Percentiles rank a stretch among this genome's conserved stretches.
These are phyloP conservation scores for Muraenolepis orangiensis DNA, from an alignment of 2,797 vertebrate species.

Conservation along the genomic window DNA sequence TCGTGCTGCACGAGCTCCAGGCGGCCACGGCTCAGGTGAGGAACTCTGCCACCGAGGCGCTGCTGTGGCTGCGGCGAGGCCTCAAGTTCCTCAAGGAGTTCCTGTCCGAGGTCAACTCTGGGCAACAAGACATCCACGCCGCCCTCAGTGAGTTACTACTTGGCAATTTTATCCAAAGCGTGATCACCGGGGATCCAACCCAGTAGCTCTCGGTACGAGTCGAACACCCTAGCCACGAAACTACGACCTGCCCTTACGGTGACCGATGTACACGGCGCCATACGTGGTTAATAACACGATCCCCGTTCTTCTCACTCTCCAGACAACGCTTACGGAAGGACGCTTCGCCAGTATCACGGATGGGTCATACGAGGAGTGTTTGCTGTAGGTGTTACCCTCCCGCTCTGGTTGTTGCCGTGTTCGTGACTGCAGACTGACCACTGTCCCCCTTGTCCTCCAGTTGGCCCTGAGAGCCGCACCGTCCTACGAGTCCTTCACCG, in stretches of 20 bases:
- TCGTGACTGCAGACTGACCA: not conserved
- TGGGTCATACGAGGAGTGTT: conserved; percentile 98
- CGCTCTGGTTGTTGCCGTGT: not conserved
- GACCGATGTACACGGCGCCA: not conserved
- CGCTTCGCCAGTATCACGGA: conserved; percentile 91
- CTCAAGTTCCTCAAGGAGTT: conserved; percentile 97
- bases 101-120: conserved; percentile 85
- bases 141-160: conserved; percentile 87
- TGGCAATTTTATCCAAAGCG: not conserved
- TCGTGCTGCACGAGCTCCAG: conserved; percentile 88
- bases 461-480: conserved; percentile 93
- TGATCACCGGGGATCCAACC: not conserved
- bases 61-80: conserved; percentile 94
- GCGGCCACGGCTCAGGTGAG: conserved; percentile 81
- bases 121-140: conserved; percentile 86
- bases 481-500: conserved; percentile 85
- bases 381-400: conserved; percentile 81
- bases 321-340: conserved; percentile 95
- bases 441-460: conserved; percentile 59
- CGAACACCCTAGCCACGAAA: not conserved
- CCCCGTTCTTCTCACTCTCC: conserved; percentile 4
- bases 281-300: not conserved
- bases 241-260: not conserved
- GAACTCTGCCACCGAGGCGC: conserved; percentile 94
- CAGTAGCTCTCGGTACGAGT: not conserved